These are phyloP conservation scores for Plutella xylostella DNA, from an alignment of 2,888 invertebrate genomes.

Conservation along the genomic window DNA sequence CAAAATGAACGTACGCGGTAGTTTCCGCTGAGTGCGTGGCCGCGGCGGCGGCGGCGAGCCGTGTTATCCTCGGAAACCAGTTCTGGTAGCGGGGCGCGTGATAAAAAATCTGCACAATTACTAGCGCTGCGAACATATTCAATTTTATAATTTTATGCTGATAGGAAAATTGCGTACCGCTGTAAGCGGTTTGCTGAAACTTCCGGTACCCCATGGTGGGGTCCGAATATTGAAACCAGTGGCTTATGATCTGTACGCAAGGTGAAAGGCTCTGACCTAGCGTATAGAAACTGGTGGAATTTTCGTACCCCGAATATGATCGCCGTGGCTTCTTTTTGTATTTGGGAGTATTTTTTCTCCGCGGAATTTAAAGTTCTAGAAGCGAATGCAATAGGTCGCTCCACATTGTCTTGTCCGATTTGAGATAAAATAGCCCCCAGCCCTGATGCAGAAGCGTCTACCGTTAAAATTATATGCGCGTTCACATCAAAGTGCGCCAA, in stretches of 20 bases:
- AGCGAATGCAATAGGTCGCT: conserved; percentile 9
- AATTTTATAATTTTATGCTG: conserved; percentile 21
- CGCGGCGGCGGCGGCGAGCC: background rate
- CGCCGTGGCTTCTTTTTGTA: conserved; percentile 15
- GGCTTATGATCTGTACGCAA: conserved; percentile 16
- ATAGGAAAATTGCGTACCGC: conserved; percentile 21
- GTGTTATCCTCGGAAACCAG: background rate
- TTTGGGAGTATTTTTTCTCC: conserved; percentile 15
- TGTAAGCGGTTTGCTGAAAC: conserved; percentile 15
- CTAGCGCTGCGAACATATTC: conserved; percentile 17
- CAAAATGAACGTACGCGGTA: background rate
- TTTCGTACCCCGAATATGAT: conserved; percentile 15
- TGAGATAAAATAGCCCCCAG: background rate
- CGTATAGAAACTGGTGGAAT: conserved; percentile 21
- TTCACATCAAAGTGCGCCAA: conserved; percentile 2
- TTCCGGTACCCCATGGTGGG: conserved; percentile 9
- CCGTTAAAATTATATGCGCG: conserved; percentile 3
- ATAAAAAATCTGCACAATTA: conserved; percentile 2
- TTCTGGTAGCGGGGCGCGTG: conserved; percentile 2
- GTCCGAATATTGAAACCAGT: conserved; percentile 14
- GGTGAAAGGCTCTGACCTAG: conserved; percentile 16
- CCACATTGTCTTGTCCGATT: background rate
- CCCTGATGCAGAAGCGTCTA: background rate
- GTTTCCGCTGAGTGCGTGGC: background rate
- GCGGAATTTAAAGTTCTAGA: conserved; percentile 20